A percentile compares a stretch with the other conserved stretches of the same genome.
phyloP scores from a whole-genome alignment of 92 coral and sea anemone species.

The Actinostola sp. region DNA sequence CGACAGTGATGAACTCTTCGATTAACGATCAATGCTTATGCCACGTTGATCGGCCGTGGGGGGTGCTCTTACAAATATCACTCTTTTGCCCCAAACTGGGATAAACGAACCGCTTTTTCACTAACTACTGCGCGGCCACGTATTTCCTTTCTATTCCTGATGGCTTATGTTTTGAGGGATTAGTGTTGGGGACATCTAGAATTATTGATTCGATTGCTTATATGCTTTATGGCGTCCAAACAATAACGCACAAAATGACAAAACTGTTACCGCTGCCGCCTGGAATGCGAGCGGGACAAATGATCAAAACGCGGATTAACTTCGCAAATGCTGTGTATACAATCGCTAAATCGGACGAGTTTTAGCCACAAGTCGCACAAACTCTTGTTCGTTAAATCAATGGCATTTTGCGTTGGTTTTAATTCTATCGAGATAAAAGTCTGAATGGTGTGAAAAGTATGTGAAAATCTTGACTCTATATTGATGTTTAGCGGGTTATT shows the following conservation, averaged over 20 bases:
- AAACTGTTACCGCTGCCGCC: background rate
- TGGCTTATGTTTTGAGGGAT: conserved; percentile 7
- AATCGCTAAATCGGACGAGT: background rate
- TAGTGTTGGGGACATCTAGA: conserved; percentile 1
- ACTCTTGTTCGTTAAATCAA: background rate
- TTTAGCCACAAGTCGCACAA: background rate
- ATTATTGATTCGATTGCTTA: background rate
- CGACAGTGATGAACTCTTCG: conserved; percentile 18
- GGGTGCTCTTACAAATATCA: conserved; percentile 15
- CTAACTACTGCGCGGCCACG: background rate
- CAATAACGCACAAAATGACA: background rate
- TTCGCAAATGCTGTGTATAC: background rate
- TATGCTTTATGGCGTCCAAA: too few relatives aligned
- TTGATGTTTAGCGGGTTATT: conserved; percentile 1
- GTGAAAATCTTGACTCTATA: background rate
- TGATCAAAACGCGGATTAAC: background rate
- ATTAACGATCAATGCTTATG: conserved; percentile 1
- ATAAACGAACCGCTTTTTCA: conserved; percentile 32
- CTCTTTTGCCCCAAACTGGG: conserved; percentile 45
- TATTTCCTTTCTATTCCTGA: conserved; percentile 2
- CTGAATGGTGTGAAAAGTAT: conserved; percentile 16
- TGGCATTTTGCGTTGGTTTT: background rate
- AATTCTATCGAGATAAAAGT: background rate
- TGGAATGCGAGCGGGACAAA: background rate
- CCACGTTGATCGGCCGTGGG: conserved; percentile 16